A percentile compares a stretch with the other conserved stretches of the same genome.
These are phyloP conservation scores for Echeneis naucrates DNA, from an alignment of 2,797 vertebrate genomes.

Conservation along the genomic window DNA sequence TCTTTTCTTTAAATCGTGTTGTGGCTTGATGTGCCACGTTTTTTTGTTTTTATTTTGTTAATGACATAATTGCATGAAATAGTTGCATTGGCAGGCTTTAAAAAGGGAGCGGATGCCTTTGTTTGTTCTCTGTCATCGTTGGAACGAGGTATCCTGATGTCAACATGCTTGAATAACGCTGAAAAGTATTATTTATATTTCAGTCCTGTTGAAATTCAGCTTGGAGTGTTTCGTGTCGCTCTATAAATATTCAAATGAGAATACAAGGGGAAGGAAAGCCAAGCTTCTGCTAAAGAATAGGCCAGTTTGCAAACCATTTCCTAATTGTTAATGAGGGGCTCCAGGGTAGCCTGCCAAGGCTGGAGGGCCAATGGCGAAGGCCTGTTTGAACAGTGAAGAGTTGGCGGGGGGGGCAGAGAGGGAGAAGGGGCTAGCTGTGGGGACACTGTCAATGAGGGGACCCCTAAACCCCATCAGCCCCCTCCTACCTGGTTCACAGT, in stretches of 20 bases:
- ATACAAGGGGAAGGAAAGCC: conserved; percentile 79
- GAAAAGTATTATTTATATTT: conserved; percentile 53
- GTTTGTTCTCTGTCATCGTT: conserved; percentile 7
- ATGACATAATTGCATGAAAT: conserved; percentile 20
- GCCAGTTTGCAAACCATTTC: conserved; percentile 92
- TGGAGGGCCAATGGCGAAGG: conserved; percentile 74
- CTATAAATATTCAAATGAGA: conserved; percentile 88
- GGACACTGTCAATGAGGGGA: conserved; percentile 76
- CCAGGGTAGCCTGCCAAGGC: conserved; percentile 77
- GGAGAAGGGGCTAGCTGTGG: conserved; percentile 75
- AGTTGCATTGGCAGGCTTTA: background rate
- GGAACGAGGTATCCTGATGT: background rate
- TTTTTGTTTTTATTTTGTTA: conserved; percentile 31
- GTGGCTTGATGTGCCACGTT: conserved; percentile 9
- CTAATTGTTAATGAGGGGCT: conserved; percentile 87
- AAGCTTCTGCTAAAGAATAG: conserved; percentile 87
- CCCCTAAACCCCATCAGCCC: conserved; percentile 70
- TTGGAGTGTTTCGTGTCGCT: conserved; percentile 76
- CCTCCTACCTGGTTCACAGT: conserved; percentile 79
- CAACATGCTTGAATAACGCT: conserved; percentile 24
- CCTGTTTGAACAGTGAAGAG: conserved; percentile 62
- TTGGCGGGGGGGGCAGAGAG: conserved; percentile 33
- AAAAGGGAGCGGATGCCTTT: background rate
- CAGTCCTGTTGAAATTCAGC: conserved; percentile 48
- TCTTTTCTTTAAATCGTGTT: background rate